These are phyloP conservation scores for Chelonus insularis DNA, from an alignment of 1,140 invertebrate genomes.

Conservation along the genomic window DNA sequence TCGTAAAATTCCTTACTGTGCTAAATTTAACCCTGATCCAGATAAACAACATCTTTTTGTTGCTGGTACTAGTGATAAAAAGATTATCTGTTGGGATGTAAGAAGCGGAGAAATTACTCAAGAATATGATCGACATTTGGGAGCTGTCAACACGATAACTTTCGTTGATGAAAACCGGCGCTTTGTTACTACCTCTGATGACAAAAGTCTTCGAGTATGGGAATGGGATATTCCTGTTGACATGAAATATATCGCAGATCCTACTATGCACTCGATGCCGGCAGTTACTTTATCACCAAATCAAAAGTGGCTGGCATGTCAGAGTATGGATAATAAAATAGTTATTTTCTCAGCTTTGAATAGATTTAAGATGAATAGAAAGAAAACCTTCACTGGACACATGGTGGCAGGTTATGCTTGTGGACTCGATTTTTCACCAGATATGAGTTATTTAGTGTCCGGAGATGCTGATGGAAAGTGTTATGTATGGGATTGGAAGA, in stretches of 20 bases:
- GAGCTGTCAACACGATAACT: constrained; percentile 97
- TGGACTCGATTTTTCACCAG: constrained; percentile 95
- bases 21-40: constrained; percentile 96
- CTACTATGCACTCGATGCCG: constrained; percentile 99
- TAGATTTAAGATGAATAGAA: constrained; percentile 95
- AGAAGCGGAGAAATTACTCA: constrained; percentile 94
- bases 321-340: constrained; percentile 99
- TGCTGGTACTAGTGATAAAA: constrained; percentile 98
- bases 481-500: constrained; percentile 99
- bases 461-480: constrained; percentile 99
- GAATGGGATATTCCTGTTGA: constrained; percentile 99
- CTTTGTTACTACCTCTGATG: constrained; percentile 98
- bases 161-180: constrained; percentile 98
- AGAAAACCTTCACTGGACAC: constrained; percentile 97
- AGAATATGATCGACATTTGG: constrained; percentile 98
- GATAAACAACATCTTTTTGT: constrained; percentile 98
- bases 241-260: constrained; percentile 99
- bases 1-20: constrained; percentile 94
- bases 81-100: constrained; percentile 98
- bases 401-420: constrained; percentile 99
- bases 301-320: constrained; percentile 98
- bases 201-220: constrained; percentile 98
- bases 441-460: constrained; percentile 98
- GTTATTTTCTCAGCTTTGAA: constrained; percentile 97
- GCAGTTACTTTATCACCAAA: constrained; percentile 93